Percentiles rank a stretch among this genome's conserved stretches.
These are phyloP conservation scores for Mus spicilegus DNA, from an alignment of 2,113 vertebrate genomes.

Conservation along the genomic window DNA sequence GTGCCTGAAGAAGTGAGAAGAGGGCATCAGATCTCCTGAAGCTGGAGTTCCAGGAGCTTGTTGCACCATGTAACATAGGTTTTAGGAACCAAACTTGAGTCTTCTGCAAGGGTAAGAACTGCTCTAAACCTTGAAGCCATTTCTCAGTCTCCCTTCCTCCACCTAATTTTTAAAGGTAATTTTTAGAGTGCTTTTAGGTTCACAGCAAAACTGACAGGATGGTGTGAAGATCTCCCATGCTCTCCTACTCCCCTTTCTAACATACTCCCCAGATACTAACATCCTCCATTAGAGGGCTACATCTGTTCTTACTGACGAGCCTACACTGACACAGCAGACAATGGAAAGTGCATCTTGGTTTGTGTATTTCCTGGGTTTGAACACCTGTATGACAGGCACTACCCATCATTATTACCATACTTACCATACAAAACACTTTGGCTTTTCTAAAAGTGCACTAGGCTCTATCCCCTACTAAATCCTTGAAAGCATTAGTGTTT, in stretches of 20 bases:
- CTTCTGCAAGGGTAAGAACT: background rate
- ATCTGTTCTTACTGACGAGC: background rate
- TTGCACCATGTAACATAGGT: too few relatives aligned
- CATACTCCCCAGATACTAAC: background rate
- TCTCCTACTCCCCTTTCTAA: background rate
- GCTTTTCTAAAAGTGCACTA: background rate
- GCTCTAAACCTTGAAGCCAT: background rate
- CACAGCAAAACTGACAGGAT: background rate
- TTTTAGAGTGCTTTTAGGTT: slow-evolving; percentile 5
- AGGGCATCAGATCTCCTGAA: background rate
- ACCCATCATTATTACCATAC: too few relatives aligned
- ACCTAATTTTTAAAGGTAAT: background rate
- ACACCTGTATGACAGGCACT: background rate
- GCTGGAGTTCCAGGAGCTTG: background rate
- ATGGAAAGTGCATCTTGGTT: background rate
- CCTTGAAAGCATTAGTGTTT: background rate
- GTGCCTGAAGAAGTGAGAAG: background rate
- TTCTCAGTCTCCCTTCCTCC: too few relatives aligned
- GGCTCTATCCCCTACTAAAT: background rate
- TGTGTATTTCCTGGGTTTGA: background rate
- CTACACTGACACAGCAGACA: background rate
- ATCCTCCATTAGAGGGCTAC: background rate
- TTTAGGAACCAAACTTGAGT: background rate
- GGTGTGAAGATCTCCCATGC: background rate
- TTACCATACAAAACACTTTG: background rate